These are phyloP conservation scores for Nebria salina DNA, from an alignment of 2,888 invertebrate genomes.

Conservation along the genomic window DNA sequence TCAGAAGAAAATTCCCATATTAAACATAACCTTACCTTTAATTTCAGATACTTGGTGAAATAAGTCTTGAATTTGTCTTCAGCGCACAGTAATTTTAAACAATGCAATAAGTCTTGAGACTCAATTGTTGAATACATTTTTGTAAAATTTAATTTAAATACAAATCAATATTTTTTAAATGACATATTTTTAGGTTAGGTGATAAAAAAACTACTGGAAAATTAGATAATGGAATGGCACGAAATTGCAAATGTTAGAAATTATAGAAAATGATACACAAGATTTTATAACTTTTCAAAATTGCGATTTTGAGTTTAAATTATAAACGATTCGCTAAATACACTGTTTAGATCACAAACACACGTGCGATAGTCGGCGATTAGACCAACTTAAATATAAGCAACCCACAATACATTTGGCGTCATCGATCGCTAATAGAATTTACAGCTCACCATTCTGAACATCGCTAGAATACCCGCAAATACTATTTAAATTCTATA, in stretches of 20 bases:
- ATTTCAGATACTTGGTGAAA: conserved; percentile 31
- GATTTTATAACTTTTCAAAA: background rate
- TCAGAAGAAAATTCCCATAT: background rate
- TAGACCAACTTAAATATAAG: background rate
- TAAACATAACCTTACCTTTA: conserved; percentile 19
- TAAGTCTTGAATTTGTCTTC: conserved; percentile 22
- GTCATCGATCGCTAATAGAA: too few species aligned
- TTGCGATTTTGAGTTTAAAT: background rate
- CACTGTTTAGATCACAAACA: background rate
- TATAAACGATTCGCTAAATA: background rate
- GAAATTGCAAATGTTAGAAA: background rate
- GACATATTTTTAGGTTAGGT: conserved; percentile 4
- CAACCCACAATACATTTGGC: background rate
- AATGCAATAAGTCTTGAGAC: conserved; percentile 24
- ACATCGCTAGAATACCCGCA: too few species aligned
- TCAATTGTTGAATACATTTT: conserved; percentile 4
- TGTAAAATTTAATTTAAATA: background rate
- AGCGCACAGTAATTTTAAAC: conserved; percentile 27
- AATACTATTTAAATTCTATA: too few species aligned
- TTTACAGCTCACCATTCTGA: too few species aligned
- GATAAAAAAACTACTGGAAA: background rate
- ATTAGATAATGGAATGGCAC: background rate
- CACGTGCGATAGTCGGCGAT: background rate
- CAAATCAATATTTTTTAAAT: background rate
- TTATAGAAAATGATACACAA: background rate